Evolutionary conservation across 2,113 vertebrate species (phyloP).

Genomic region (Macquaria australasica): DNA sequence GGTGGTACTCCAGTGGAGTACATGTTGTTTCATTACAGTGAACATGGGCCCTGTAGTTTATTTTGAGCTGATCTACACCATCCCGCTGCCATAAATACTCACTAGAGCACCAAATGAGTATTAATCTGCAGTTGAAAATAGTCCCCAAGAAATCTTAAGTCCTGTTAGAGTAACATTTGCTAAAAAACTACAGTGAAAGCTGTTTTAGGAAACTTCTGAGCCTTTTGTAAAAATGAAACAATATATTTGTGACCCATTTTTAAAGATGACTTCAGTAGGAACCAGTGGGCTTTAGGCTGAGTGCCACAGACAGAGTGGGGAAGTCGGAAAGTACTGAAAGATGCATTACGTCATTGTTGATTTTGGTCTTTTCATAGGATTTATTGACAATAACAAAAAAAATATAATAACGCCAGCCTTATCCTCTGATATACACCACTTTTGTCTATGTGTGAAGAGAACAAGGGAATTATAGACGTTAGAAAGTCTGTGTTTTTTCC

Average conservation of each 20-base stretch:
- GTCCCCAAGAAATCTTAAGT: background rate
- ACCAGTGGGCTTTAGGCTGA: background rate
- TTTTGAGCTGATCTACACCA: background rate
- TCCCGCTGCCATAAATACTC: background rate
- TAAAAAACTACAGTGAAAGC: background rate
- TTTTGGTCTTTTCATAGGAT: conserved; percentile 22
- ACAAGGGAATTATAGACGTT: background rate
- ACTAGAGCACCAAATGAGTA: background rate
- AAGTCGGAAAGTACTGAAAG: background rate
- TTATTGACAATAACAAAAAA: background rate
- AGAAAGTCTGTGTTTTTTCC: background rate
- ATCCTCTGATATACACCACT: background rate
- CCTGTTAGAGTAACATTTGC: background rate
- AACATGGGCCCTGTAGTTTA: background rate
- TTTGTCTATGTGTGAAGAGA: conserved; percentile 17
- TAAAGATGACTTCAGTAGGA: background rate
- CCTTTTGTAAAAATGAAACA: no score
- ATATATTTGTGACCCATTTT: background rate
- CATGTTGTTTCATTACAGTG: background rate
- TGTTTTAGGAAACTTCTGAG: background rate
- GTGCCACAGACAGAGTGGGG: background rate
- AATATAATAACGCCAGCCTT: background rate
- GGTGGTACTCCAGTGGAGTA: background rate
- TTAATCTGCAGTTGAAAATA: background rate
- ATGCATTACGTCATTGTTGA: background rate